Conservation (phyloP, 2,113 vertebrate genomes). For the Falcunculus frontatus region DNA sequence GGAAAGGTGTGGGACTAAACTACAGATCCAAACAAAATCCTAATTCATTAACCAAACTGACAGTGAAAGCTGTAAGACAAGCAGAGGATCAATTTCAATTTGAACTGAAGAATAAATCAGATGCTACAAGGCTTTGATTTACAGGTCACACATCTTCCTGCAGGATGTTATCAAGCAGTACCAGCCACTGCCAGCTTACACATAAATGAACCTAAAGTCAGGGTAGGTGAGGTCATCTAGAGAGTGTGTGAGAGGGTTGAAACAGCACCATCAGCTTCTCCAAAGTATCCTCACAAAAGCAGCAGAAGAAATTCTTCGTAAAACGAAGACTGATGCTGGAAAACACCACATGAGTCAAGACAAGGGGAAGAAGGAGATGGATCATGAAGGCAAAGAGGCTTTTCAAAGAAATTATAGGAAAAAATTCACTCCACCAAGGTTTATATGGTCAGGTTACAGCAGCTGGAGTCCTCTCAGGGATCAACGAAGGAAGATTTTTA, state of each 20-base stretch:
- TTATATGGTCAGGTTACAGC: background rate
- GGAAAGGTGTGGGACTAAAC: background rate
- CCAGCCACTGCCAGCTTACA: background rate
- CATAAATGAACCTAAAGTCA: background rate
- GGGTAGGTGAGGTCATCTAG: background rate
- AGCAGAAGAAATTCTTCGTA: background rate
- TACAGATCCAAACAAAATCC: background rate
- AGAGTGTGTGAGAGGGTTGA: background rate
- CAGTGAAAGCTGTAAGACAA: background rate
- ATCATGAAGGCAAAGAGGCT: background rate
- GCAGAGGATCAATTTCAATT: slow-evolving; percentile 2
- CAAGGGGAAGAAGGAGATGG: background rate
- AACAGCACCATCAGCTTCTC: background rate
- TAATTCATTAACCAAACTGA: background rate
- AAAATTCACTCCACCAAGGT: background rate
- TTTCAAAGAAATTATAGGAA: background rate
- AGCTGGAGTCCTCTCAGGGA: background rate
- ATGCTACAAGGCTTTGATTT: background rate
- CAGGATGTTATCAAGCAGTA: background rate
- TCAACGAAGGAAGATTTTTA: background rate
- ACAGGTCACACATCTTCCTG: background rate
- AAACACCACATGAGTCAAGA: background rate
- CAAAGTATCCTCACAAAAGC: background rate
- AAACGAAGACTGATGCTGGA: background rate
- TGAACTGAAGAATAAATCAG: slow-evolving; percentile 3